phyloP scores from a whole-genome alignment of 2,888 invertebrate species.

The Leptothorax acervorum region DNA sequence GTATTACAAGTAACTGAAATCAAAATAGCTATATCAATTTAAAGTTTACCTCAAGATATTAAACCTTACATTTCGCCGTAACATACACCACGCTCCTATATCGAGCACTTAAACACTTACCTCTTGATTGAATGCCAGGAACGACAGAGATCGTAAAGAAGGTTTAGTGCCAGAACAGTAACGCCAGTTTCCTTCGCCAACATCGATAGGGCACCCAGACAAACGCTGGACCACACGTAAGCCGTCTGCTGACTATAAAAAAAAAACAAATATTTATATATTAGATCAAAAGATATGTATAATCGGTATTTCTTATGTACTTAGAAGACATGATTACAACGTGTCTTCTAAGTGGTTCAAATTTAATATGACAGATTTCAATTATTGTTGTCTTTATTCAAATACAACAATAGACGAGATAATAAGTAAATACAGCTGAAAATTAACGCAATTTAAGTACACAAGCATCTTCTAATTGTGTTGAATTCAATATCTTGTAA shows the following conservation, averaged over 20 bases:
- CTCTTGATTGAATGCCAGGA: constrained; percentile 90
- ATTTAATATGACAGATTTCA: neutral
- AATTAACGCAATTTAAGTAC: constrained; percentile 35
- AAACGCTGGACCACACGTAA: constrained; percentile 90
- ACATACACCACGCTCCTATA: neutral
- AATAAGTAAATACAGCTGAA: neutral
- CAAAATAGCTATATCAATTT: constrained; percentile 31
- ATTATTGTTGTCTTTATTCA: neutral
- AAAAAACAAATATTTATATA: constrained; percentile 60
- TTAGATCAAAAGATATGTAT: neutral
- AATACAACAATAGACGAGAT: neutral
- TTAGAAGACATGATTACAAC: neutral
- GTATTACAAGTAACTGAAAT: constrained; percentile 16
- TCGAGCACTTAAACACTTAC: constrained; percentile 85
- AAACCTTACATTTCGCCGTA: constrained; percentile 3
- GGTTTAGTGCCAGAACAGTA: constrained; percentile 92
- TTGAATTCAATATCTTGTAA: constrained; percentile 46
- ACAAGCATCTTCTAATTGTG: constrained; percentile 34
- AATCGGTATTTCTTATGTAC: neutral
- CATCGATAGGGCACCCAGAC: constrained; percentile 92
- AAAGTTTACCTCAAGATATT: constrained; percentile 34
- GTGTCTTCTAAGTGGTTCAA: neutral
- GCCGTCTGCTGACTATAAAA: constrained; percentile 84
- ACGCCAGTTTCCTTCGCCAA: constrained; percentile 95
- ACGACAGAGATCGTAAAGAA: constrained; percentile 92